Percentiles rank a stretch among this genome's conserved stretches.
Conservation (phyloP, 2,888 invertebrate genomes). For the Agonopterix alstromeriana region DNA sequence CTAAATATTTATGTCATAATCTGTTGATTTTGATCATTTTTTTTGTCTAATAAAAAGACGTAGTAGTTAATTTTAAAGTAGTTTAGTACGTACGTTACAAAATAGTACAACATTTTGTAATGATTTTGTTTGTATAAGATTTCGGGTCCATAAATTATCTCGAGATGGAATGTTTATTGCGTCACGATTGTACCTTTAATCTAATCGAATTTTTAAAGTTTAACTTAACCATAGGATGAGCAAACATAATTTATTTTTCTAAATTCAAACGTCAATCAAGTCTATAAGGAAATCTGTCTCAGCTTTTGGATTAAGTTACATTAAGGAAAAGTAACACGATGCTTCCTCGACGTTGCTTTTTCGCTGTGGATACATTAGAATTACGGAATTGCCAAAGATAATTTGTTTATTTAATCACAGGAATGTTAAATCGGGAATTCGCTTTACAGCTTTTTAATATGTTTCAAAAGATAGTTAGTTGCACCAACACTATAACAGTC, state of each 20-base stretch:
- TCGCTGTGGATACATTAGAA: constrained; percentile 21
- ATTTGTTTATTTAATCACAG: constrained; percentile 18
- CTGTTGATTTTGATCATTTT: no score
- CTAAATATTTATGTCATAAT: no score
- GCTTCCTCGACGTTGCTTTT: constrained; percentile 21
- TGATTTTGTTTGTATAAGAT: constrained; percentile 9
- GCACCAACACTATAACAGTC: constrained; percentile 6
- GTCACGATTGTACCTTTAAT: constrained; percentile 28
- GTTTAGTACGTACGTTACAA: no score
- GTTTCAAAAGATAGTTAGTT: constrained; percentile 18
- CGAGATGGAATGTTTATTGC: constrained; percentile 29
- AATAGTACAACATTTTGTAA: no score
- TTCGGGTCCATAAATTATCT: constrained; percentile 3
- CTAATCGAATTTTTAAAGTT: constrained; percentile 47
- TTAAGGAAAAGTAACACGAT: constrained; percentile 25
- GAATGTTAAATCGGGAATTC: constrained; percentile 20
- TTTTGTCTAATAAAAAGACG: no score
- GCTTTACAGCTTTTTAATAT: constrained; percentile 19
- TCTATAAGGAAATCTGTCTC: constrained; percentile 26
- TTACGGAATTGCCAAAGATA: constrained; percentile 17
- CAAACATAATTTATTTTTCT: constrained; percentile 37
- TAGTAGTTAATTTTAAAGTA: no score
- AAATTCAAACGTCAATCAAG: constrained; percentile 47
- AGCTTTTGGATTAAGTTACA: constrained; percentile 30
- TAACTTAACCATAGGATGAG: constrained; percentile 38